Conservation (phyloP, 2,113 vertebrate genomes). For the Pica pica region DNA sequence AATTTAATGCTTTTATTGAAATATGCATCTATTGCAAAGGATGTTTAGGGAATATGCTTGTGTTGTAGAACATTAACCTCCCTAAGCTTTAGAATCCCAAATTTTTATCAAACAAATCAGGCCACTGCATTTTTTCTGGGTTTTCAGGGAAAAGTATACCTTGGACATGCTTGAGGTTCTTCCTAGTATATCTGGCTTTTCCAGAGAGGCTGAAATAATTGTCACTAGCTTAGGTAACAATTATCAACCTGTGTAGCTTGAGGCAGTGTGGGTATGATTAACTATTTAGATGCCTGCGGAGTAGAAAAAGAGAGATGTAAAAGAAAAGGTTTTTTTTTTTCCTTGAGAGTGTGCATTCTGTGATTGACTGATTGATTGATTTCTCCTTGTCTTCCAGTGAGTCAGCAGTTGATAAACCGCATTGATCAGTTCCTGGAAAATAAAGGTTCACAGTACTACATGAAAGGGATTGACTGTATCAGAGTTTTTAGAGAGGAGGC, state of each 20-base stretch:
- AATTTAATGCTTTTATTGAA: background rate
- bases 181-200: background rate
- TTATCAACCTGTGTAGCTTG: background rate
- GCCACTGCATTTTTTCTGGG: background rate
- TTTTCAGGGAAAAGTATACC: background rate
- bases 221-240: background rate
- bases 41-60: background rate
- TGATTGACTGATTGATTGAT: background rate
- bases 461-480: constrained; percentile 89
- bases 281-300: background rate
- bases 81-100: background rate
- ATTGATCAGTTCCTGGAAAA: constrained; percentile 90
- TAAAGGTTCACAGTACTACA: constrained; percentile 83
- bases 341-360: background rate
- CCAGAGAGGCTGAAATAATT: background rate
- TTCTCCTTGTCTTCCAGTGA: constrained; percentile 76
- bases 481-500: constrained; percentile 88
- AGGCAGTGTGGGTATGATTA: background rate
- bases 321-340: background rate
- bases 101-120: background rate
- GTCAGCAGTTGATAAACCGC: constrained; percentile 84
- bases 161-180: background rate
- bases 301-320: background rate
- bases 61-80: background rate
- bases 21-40: background rate